Base-by-base conservation (phyloP, 2,888 invertebrate species). In the Campoplex nolae region DNA sequence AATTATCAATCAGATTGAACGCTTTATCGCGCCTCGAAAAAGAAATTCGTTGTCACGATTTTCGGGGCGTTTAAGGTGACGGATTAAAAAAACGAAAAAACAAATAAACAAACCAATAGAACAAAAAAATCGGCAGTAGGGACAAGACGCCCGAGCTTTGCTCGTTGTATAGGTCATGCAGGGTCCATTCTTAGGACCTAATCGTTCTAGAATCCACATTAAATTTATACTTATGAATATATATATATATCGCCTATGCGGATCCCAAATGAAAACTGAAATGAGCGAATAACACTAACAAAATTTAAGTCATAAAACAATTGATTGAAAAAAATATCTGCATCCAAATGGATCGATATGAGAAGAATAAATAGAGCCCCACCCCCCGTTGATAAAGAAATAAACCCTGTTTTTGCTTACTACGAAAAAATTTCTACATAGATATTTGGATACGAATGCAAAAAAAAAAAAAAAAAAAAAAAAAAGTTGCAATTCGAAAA, bases 161-260 rank as follows among this genome's bases (percentile, higher is more conserved):
- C 74, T 86, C 84, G 85, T 88, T 88, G 74, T 81, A 84, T 87
- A 88, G 88, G 85, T 87, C 80, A 88, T 84, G 86, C 87, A 88
- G 88, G 89, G 87, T 88, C 88, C 87, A 88, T 87, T 83, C 73
- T 82, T 84, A 88, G 87, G 88, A 84, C 80, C 87, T 84, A 62
- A 86, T 86, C 86, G 86, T 86, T 86, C 80, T 86, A 83, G 83
- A 86, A 86, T 80, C 83, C 86, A 80, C 54, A 83, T 77, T 86
- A 86, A 86, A 83, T 86, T 86, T 86, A 86, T 86, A 86, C 75
- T 76, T 83, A 83, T 83, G 76, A 80, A 79, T 79, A 83, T 79
- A 54, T 83, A 45, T 48, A 45, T 23, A 71, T 71, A 28, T 48
- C 48, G 78, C 83, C 75, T 80, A 85, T 35, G 77, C 56, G 70